Evolutionary conservation across 2,113 vertebrate genomes (phyloP).

Genomic region (Lamprologus ornatipinnis): DNA sequence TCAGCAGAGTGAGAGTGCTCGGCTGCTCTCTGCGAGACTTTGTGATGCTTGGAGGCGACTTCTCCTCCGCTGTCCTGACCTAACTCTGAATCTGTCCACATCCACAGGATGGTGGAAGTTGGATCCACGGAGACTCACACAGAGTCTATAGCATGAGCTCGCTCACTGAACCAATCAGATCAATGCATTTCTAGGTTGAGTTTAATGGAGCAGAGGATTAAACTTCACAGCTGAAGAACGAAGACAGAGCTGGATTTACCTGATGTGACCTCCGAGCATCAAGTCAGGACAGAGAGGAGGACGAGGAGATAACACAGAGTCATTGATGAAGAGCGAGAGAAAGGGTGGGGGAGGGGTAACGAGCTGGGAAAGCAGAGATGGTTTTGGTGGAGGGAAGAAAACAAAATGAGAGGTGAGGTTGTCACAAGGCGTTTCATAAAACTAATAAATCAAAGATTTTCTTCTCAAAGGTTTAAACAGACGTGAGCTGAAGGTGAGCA

Average conservation of each 20-base stretch:
- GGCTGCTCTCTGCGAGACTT: background rate
- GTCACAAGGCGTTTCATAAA: accelerated
- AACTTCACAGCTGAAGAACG: background rate
- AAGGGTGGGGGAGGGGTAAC: background rate
- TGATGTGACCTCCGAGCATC: background rate
- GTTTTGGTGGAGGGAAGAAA: background rate
- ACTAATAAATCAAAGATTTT: background rate
- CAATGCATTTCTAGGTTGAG: background rate
- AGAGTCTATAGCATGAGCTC: background rate
- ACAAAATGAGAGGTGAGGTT: background rate
- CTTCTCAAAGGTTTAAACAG: background rate
- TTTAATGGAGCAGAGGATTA: background rate
- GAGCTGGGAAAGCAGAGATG: background rate
- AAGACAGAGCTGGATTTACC: background rate
- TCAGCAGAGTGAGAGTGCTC: background rate
- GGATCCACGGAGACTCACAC: background rate
- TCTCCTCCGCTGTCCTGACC: background rate
- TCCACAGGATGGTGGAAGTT: background rate
- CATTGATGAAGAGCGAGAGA: background rate
- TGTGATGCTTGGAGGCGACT: background rate
- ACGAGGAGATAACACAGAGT: background rate
- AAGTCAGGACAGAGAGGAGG: background rate
- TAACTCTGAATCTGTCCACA: background rate
- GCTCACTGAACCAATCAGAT: background rate
- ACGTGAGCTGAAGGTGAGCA: background rate